phyloP scores from a whole-genome alignment of 2,113 vertebrate species.

The Rostratula benghalensis region DNA sequence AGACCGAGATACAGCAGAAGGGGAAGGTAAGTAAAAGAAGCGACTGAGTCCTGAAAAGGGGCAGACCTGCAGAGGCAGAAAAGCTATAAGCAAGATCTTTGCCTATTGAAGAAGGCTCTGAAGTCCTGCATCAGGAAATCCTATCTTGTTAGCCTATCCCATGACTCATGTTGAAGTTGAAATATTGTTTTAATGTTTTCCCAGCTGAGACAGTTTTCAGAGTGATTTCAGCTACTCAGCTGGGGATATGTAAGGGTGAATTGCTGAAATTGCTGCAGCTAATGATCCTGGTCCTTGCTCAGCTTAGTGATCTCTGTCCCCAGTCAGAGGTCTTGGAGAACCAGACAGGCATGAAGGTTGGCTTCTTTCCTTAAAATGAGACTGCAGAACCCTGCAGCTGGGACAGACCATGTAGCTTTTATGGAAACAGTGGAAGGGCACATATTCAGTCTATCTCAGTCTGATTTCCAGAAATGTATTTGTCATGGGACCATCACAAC shows the following conservation, averaged over 20 bases:
- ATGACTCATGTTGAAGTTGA: background rate
- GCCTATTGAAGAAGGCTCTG: background rate
- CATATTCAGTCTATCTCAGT: background rate
- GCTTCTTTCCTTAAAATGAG: background rate
- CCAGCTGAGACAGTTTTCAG: background rate
- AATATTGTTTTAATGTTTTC: background rate
- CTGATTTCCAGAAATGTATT: background rate
- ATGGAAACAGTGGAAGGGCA: background rate
- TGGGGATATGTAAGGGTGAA: background rate
- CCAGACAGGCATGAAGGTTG: background rate
- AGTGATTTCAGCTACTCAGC: background rate
- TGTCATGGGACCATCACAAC: background rate
- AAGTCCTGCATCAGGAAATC: background rate
- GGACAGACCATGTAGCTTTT: background rate
- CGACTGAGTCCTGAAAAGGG: background rate
- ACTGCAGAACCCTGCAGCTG: background rate
- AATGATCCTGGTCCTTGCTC: background rate
- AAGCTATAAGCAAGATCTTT: background rate
- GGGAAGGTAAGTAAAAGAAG: conserved; percentile 55
- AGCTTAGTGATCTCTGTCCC: background rate
- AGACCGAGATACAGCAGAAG: conserved; percentile 70
- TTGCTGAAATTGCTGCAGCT: background rate
- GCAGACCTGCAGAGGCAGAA: background rate
- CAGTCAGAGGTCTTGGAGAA: background rate
- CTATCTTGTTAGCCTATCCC: background rate